phyloP scores from a whole-genome alignment of 2,888 invertebrate species.

The Alentia gelatinosa region DNA sequence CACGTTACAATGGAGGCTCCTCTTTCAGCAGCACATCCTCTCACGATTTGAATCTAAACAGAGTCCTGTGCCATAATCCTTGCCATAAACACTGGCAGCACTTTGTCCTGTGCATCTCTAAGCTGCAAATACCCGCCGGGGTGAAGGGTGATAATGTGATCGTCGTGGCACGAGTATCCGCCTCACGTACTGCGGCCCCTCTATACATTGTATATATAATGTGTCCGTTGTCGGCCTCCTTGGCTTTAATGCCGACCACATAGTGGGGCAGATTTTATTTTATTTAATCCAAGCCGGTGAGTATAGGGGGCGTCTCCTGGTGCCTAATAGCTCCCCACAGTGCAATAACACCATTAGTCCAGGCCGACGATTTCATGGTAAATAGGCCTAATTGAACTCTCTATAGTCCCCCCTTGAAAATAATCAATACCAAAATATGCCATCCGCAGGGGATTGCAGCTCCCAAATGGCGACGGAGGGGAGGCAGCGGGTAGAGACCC shows the following conservation, averaged over 20 bases:
- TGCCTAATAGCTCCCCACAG: conserved; percentile 17
- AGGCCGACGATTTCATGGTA: conserved; percentile 18
- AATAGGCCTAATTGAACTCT: conserved; percentile 45
- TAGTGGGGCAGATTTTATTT: conserved; percentile 29
- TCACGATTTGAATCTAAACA: not conserved
- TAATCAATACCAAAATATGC: conserved; percentile 44
- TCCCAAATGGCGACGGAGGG: not conserved
- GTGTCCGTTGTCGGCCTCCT: not conserved
- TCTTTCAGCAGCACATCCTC: too few species aligned
- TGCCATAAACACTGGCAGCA: not conserved
- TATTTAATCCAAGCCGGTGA: conserved; percentile 7
- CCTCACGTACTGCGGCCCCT: not conserved
- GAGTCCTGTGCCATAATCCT: not conserved
- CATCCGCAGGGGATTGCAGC: not conserved
- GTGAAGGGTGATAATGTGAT: not conserved
- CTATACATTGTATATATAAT: not conserved
- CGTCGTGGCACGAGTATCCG: not conserved
- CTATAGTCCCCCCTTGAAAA: conserved; percentile 29
- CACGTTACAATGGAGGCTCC: too few species aligned
- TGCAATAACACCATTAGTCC: conserved; percentile 35
- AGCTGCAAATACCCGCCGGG: not conserved
- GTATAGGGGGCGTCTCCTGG: not conserved
- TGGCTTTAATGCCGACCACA: not conserved
- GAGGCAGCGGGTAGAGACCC: not conserved
- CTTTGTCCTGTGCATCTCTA: not conserved